Percentiles rank a stretch among this genome's conserved stretches.
These are phyloP conservation scores for Zoanthus solanderi DNA, from an alignment of 92 coral and sea anemone species.

Conservation along the genomic window DNA sequence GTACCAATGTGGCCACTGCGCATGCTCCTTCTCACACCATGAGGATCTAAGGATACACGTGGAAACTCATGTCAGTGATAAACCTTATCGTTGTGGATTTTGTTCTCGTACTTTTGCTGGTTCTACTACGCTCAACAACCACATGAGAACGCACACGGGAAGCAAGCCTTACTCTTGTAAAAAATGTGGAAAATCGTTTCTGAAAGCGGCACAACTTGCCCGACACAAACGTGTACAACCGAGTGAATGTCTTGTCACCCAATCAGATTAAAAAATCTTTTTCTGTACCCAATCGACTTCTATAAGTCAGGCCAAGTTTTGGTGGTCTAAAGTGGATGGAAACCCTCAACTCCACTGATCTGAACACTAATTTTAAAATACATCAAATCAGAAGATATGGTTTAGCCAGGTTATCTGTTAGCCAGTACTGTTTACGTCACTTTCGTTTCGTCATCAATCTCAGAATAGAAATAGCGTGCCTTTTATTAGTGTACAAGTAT, in stretches of 20 bases:
- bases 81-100: slow-evolving; percentile 96
- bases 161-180: slow-evolving; percentile 76
- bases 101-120: slow-evolving; percentile 98
- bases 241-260: slow-evolving; percentile 25
- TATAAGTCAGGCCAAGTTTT: no score
- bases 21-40: slow-evolving; percentile 80
- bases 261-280: neutral
- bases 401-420: no score
- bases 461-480: no score
- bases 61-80: slow-evolving; percentile 91
- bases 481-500: no score
- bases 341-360: no score
- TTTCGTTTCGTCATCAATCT: no score
- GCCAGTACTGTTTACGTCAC: no score
- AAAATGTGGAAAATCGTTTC: slow-evolving; percentile 73
- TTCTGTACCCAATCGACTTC: no score
- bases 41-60: slow-evolving; percentile 91
- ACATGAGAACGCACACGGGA: slow-evolving; percentile 97
- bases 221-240: slow-evolving; percentile 67
- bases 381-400: no score
- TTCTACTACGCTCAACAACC: slow-evolving; percentile 96
- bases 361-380: no score
- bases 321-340: neutral
- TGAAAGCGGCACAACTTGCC: slow-evolving; percentile 77
- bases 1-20: slow-evolving; percentile 97